These are phyloP conservation scores for Arvicanthis niloticus DNA, from an alignment of 2,113 vertebrate genomes.

Conservation along the genomic window DNA sequence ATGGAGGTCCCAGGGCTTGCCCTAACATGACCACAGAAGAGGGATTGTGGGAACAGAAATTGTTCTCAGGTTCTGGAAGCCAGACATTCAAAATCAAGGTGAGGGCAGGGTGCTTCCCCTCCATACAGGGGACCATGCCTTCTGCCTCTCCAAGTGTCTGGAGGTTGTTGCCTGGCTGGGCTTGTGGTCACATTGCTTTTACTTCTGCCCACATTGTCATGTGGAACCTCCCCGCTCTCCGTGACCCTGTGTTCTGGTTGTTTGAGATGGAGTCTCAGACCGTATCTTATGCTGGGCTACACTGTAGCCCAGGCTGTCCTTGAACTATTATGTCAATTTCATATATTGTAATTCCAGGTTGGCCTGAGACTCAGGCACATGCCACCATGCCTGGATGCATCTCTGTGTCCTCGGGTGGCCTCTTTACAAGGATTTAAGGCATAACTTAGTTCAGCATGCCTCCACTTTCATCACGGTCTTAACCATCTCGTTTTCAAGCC, in stretches of 20 bases:
- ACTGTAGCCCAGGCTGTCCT: background rate
- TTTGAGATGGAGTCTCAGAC: background rate
- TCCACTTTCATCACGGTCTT: background rate
- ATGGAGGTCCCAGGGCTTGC: accelerated
- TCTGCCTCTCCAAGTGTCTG: accelerated
- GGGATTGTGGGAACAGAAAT: no score
- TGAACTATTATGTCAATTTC: background rate
- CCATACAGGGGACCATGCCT: background rate
- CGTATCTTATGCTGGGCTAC: background rate
- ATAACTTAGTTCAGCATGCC: accelerated
- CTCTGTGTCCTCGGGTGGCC: background rate
- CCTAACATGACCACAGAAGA: accelerated
- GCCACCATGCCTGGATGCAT: background rate
- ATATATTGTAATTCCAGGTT: background rate
- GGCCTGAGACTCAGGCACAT: background rate
- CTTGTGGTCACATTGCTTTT: accelerated
- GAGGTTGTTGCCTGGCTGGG: background rate
- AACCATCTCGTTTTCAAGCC: background rate
- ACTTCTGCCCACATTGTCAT: accelerated
- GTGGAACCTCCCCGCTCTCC: accelerated
- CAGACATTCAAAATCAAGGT: background rate
- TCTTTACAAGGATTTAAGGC: background rate
- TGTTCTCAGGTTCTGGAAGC: background rate
- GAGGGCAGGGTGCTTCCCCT: background rate
- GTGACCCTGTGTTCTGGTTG: background rate